These are phyloP conservation scores for Drosophila burlai DNA, from an alignment of 1,140 invertebrate species.

Conservation along the genomic window DNA sequence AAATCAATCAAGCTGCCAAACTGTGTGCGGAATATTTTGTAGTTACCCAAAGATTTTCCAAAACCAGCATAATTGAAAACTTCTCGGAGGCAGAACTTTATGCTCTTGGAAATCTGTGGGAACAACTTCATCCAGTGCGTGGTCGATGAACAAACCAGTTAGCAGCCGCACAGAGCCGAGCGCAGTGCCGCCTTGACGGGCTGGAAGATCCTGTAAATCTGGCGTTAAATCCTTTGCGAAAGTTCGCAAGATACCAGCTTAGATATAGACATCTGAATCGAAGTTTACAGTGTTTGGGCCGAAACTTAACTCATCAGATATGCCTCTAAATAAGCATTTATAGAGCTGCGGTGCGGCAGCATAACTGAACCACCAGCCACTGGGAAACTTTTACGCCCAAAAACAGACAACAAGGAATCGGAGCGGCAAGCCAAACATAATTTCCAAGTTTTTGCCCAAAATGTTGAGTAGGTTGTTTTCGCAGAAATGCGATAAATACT, in stretches of 20 bases:
- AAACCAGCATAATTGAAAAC: conserved; percentile 28
- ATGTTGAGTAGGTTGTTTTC: conserved; percentile 82
- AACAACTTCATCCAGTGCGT: conserved; percentile 12
- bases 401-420: conserved; percentile 49
- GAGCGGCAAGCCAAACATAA: conserved; percentile 77
- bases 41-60: conserved; percentile 11
- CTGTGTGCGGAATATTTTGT: conserved; percentile 7
- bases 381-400: conserved; percentile 55
- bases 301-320: conserved; percentile 79
- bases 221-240: conserved; percentile 50
- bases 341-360: conserved; percentile 66
- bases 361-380: conserved; percentile 31
- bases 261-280: conserved; percentile 49
- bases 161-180: conserved; percentile 1
- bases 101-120: not conserved
- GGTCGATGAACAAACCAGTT: conserved; percentile 21
- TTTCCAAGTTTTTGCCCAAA: conserved; percentile 74
- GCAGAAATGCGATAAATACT: conserved; percentile 82
- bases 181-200: not conserved
- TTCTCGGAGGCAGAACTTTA: conserved; percentile 3
- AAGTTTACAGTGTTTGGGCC: conserved; percentile 50
- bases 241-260: conserved; percentile 34
- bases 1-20: conserved; percentile 13
- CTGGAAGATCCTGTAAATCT: conserved; percentile 37
- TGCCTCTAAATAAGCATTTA: conserved; percentile 82